A percentile compares a stretch with the other conserved stretches of the same genome.
phyloP scores from a whole-genome alignment of 2,797 vertebrate genomes.

The Anas georgica region DNA sequence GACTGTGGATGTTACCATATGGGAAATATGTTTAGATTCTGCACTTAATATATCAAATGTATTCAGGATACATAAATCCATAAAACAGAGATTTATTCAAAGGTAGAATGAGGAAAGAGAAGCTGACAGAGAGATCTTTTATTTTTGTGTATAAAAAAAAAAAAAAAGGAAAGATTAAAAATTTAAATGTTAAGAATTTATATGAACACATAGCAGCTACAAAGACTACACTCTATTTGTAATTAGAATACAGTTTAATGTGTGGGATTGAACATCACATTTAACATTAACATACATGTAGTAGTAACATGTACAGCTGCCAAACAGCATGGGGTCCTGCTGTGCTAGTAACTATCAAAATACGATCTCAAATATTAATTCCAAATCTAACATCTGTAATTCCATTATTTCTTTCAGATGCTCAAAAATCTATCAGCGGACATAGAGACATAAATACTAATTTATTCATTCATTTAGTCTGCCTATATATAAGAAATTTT shows the following conservation, averaged over 20 bases:
- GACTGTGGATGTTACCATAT: not conserved
- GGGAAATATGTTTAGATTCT: slow-evolving; percentile 4
- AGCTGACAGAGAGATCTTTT: not conserved
- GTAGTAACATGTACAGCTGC: not conserved
- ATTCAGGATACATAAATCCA: not conserved
- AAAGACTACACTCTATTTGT: not conserved
- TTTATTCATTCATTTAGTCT: not conserved
- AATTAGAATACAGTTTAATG: not conserved
- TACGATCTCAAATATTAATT: slow-evolving; percentile 2
- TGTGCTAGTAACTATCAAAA: slow-evolving; percentile 31
- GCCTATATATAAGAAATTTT: not conserved
- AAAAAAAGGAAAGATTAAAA: not conserved
- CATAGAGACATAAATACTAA: not conserved
- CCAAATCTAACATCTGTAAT: slow-evolving; percentile 6
- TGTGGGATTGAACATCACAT: not conserved
- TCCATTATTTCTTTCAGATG: not conserved
- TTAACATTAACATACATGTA: not conserved
- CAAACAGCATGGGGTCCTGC: not conserved
- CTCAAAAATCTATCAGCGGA: not conserved
- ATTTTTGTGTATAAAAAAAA: not conserved
- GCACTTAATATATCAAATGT: not conserved
- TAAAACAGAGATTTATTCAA: slow-evolving; percentile 2
- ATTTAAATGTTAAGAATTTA: not conserved
- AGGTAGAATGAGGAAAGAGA: not conserved
- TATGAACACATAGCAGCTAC: not conserved